Base-by-base conservation (phyloP, 2,797 vertebrate genomes). In the Coregonus sp. region DNA sequence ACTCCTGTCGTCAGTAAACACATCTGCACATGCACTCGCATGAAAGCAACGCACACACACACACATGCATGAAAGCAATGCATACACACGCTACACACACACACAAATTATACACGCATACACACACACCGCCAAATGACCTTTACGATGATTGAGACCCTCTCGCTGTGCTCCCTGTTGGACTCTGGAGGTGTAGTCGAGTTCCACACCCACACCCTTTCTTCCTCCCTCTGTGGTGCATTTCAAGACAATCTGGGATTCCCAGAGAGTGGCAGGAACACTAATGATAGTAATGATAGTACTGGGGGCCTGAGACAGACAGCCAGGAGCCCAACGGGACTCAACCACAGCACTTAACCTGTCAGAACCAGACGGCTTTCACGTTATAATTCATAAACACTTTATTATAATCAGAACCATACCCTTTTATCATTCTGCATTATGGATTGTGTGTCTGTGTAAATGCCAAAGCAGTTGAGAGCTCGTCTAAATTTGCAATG, bases 361-460 rank as follows among this genome's bases (percentile, higher is more conserved):
- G 25, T 56, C 72, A 74, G 35, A 20, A 25, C 20, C 25, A 54
- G 4, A 3, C n/a, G n/a, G 59, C 31, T 61, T 61, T 67, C 72
- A 18, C 31, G 1, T 61, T 12, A 5, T 29, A 37, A 70, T 35
- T 66, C 68, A 65, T 15, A 2, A 25, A 74, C 18, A 33, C 78
- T 75, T 77, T n/a, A 70, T 70, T 67, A 33, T 25, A 14, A 16
- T 31, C 65, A 31, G 6, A 67, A 33, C 14, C 65, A 14, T 2
- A 29, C 4, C 12, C 31, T 29, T 14, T 15, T 31, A 40, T 37
- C 14, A 4, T 20, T 70, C 18, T 74, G 40, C 4, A 31, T 65
- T 78, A 56, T 52, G 50, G 74, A 65, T 68, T 63, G 61, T 50
- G 68, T 50, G 66, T 54, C 65, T 81, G 65, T 71, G 20, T 47